Conservation (phyloP, 23 tunicate genomes). For the Styela clava region DNA sequence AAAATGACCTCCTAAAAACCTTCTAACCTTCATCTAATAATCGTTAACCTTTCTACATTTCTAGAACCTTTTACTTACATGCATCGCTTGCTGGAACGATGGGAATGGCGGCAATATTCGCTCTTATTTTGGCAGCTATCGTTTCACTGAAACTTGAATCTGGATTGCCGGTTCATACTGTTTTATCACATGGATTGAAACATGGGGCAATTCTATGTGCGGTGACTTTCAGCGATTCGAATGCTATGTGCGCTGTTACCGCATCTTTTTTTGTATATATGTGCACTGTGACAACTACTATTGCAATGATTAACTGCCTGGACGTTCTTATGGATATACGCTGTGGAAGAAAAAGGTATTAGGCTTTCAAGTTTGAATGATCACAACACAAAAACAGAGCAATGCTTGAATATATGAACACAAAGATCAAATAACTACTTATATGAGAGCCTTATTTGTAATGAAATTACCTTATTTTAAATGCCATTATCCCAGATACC, state of each 20-base stretch:
- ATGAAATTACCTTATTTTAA: no score
- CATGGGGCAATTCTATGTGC: slow-evolving; percentile 1
- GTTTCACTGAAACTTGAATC: slow-evolving; percentile 10
- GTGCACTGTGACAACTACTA: not conserved
- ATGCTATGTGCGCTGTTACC: slow-evolving; percentile 18
- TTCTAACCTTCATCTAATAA: no score
- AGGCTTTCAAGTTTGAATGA: no score
- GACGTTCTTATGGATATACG: slow-evolving; percentile 19
- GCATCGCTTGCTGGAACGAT: not conserved
- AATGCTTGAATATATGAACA: no score
- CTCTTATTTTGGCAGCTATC: slow-evolving; percentile 7
- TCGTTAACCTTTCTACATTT: not conserved
- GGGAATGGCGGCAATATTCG: not conserved
- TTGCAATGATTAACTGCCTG: slow-evolving; percentile 3
- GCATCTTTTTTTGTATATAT: slow-evolving; percentile 2
- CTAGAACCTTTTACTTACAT: slow-evolving; percentile 1
- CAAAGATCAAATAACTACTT: no score
- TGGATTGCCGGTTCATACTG: slow-evolving; percentile 11
- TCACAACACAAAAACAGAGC: no score
- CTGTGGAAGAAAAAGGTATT: slow-evolving; percentile 19
- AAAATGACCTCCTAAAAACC: no score
- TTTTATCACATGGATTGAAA: not conserved
- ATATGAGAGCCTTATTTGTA: no score
- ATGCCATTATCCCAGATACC: no score
- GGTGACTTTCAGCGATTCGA: not conserved